Conservation (phyloP, 2,888 invertebrate species). For the Nemotelus nigrinus region DNA sequence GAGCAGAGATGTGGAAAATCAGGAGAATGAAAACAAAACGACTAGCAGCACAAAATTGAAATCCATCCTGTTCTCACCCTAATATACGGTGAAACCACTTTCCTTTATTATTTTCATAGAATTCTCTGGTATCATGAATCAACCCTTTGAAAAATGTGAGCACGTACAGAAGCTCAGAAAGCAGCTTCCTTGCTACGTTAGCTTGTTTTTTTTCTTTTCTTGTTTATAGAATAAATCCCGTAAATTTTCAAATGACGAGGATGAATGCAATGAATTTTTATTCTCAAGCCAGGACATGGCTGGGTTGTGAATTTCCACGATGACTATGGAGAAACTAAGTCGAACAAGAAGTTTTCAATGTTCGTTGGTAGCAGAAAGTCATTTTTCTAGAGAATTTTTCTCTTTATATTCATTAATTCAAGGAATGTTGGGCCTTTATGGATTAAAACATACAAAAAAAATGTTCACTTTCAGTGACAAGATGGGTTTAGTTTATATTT, state of each 20-base stretch:
- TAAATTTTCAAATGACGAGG: constrained; percentile 24
- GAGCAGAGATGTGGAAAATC: background rate
- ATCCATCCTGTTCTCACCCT: background rate
- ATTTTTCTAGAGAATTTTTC: constrained; percentile 23
- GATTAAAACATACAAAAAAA: no score
- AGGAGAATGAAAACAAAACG: background rate
- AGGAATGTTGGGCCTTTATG: constrained; percentile 20
- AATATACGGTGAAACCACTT: constrained; percentile 30
- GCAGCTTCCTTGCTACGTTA: constrained; percentile 10
- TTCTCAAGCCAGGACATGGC: constrained; percentile 17
- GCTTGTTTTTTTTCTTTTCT: constrained; percentile 9
- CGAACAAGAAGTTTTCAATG: constrained; percentile 30
- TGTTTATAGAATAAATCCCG: constrained; percentile 15
- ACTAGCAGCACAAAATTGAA: constrained; percentile 21
- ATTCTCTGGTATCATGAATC: constrained; percentile 21
- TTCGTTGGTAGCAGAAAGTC: constrained; percentile 27
- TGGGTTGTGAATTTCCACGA: constrained; percentile 9
- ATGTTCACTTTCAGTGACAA: no score
- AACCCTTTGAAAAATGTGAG: constrained; percentile 40
- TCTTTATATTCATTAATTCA: constrained; percentile 29
- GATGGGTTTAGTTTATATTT: no score
- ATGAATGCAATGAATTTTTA: constrained; percentile 38
- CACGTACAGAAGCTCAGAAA: constrained; percentile 26
- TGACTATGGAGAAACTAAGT: constrained; percentile 31
- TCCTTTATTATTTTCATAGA: constrained; percentile 38